These are phyloP conservation scores for Masnerella sp. DNA, from an alignment of 2,888 invertebrate genomes.

Conservation along the genomic window DNA sequence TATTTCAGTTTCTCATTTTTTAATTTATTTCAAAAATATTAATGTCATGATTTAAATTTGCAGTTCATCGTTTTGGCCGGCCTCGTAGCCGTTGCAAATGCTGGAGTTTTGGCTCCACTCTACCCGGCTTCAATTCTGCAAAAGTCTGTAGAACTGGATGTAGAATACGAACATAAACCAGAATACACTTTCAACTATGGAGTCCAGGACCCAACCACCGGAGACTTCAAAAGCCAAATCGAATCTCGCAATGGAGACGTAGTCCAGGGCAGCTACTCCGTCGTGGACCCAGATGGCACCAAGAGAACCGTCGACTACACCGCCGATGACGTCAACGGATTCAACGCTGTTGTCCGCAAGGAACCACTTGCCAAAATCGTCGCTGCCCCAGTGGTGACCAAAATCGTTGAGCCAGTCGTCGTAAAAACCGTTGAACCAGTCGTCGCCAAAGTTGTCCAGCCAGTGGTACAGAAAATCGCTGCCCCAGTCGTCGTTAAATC, in stretches of 20 bases:
- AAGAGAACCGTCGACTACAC: slow-evolving; percentile 67
- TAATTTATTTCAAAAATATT: too few relatives aligned
- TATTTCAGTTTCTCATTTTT: too few relatives aligned
- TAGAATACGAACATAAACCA: slow-evolving; percentile 61
- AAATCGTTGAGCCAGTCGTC: slow-evolving; percentile 61
- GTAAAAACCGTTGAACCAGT: slow-evolving; percentile 61
- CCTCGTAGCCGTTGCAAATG: slow-evolving; percentile 19
- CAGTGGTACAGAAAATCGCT: too few relatives aligned
- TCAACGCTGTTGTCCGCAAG: slow-evolving; percentile 43
- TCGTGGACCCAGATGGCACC: slow-evolving; percentile 68
- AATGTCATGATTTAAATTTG: too few relatives aligned
- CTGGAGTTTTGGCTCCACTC: slow-evolving; percentile 9
- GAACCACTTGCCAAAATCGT: slow-evolving; percentile 9
- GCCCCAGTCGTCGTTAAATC: too few relatives aligned
- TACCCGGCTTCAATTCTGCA: too few relatives aligned
- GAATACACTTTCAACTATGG: slow-evolving; percentile 65
- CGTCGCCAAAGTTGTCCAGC: slow-evolving; percentile 61
- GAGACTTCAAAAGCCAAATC: slow-evolving; percentile 61
- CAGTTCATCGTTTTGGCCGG: slow-evolving; percentile 15
- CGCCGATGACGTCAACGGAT: slow-evolving; percentile 63
- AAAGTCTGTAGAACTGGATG: too few relatives aligned
- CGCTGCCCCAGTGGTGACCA: slow-evolving; percentile 24
- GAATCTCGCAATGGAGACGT: slow-evolving; percentile 65
- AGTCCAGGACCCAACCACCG: slow-evolving; percentile 61
- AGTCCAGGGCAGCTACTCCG: slow-evolving; percentile 69